Conservation (phyloP, 2,797 vertebrate genomes). For the Chiloscyllium punctatum region DNA sequence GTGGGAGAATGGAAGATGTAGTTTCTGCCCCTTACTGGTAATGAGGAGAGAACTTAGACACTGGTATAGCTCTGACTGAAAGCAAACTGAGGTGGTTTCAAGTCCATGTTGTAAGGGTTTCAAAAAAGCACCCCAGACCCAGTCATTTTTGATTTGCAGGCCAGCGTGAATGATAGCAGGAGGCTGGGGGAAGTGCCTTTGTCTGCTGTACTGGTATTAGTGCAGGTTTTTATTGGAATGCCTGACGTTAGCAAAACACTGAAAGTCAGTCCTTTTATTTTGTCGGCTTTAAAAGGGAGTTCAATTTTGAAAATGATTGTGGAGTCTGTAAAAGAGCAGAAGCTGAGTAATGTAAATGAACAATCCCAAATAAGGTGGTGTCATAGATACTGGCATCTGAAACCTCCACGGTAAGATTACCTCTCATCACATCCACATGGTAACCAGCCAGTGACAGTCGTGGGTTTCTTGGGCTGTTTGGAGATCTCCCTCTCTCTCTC, state of each 20-base stretch:
- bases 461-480: not conserved
- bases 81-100: not conserved
- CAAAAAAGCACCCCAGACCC: not conserved
- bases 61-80: not conserved
- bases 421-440: not conserved
- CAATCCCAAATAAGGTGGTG: not conserved
- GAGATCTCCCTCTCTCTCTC: too few species aligned
- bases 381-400: not conserved
- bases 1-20: not conserved
- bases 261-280: not conserved
- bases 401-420: not conserved
- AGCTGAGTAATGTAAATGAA: not conserved
- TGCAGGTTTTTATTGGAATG: not conserved
- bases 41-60: not conserved
- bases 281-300: slow-evolving; percentile 1
- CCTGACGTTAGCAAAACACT: not conserved
- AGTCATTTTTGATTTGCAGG: too few species aligned
- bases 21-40: not conserved
- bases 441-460: not conserved
- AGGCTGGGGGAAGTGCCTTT: not conserved
- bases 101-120: not conserved
- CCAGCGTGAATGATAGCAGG: not conserved
- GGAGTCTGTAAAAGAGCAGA: slow-evolving; percentile 6
- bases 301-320: not conserved
- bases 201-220: not conserved